Evolutionary conservation across 2,888 invertebrate species (phyloP).

Genomic region (Steinernema hermaphroditum): DNA sequence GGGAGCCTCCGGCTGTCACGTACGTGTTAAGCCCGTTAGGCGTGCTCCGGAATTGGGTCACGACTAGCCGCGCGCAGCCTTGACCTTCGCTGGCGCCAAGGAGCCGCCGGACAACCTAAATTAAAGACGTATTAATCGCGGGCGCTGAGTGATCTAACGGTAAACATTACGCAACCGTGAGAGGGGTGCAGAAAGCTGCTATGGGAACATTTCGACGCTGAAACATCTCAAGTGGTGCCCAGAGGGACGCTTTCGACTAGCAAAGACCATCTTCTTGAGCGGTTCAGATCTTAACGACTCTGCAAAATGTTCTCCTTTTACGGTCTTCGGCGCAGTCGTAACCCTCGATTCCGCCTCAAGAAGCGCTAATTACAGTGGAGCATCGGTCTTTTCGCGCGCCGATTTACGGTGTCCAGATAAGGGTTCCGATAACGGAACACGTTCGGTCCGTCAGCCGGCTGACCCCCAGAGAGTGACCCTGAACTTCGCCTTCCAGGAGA

Average conservation of each 20-base stretch:
- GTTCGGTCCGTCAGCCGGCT: neutral
- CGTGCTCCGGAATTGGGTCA: conserved; percentile 10
- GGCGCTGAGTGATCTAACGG: neutral
- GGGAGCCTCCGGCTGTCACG: conserved; percentile 18
- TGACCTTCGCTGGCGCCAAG: conserved; percentile 13
- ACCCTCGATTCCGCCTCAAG: neutral
- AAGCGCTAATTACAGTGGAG: conserved; percentile 11
- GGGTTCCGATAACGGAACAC: conserved; percentile 3
- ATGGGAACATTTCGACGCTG: too few relatives aligned
- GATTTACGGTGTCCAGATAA: conserved; percentile 16
- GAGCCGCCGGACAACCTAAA: conserved; percentile 28
- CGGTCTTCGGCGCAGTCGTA: too few relatives aligned
- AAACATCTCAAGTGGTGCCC: too few relatives aligned
- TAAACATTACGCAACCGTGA: neutral
- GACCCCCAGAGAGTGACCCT: neutral
- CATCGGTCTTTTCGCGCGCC: conserved; percentile 6
- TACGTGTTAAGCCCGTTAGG: neutral
- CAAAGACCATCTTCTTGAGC: too few relatives aligned
- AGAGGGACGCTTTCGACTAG: too few relatives aligned
- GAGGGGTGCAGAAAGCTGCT: too few relatives aligned
- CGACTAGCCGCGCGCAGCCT: conserved; percentile 12
- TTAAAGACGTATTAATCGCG: conserved; percentile 23
- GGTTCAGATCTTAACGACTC: too few relatives aligned
- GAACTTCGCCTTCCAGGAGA: conserved; percentile 48
- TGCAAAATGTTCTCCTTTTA: too few relatives aligned